Percentiles rank a stretch among this genome's conserved stretches.
These are phyloP conservation scores for Rhizomys pruinosus DNA, from an alignment of 2,113 vertebrate species.

Conservation along the genomic window DNA sequence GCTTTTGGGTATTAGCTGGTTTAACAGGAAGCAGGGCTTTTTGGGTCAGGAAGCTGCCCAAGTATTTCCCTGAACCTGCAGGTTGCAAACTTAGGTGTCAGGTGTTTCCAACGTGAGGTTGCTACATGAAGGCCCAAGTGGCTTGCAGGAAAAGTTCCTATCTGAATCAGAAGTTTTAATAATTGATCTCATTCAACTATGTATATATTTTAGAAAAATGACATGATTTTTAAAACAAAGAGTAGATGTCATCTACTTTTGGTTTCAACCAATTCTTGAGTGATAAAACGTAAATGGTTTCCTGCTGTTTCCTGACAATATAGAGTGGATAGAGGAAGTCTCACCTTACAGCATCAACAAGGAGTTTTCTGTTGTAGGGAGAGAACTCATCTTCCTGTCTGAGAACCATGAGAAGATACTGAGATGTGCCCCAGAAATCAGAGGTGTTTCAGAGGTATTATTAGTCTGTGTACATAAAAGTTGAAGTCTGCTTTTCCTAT, in stretches of 20 bases:
- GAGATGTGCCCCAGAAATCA: not conserved
- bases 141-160: not conserved
- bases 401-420: not conserved
- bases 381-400: not conserved
- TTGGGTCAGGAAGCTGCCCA: not conserved
- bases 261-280: not conserved
- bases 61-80: not conserved
- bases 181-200: not conserved
- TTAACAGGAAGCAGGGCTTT: not conserved
- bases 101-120: not conserved
- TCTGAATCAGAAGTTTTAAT: not conserved
- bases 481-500: not conserved
- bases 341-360: not conserved
- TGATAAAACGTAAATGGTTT: not conserved
- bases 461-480: not conserved
- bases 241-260: not conserved
- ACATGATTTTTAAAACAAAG: not conserved
- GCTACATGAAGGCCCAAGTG: not conserved
- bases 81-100: not conserved
- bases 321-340: not conserved
- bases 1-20: not conserved
- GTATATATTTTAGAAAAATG: not conserved
- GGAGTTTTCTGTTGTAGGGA: not conserved
- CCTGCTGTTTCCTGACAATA: not conserved
- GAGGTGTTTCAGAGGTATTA: not conserved